A percentile compares a stretch with the other conserved stretches of the same genome.
Conservation (phyloP, 1,140 invertebrate species). For the Drosophila jambulina region DNA sequence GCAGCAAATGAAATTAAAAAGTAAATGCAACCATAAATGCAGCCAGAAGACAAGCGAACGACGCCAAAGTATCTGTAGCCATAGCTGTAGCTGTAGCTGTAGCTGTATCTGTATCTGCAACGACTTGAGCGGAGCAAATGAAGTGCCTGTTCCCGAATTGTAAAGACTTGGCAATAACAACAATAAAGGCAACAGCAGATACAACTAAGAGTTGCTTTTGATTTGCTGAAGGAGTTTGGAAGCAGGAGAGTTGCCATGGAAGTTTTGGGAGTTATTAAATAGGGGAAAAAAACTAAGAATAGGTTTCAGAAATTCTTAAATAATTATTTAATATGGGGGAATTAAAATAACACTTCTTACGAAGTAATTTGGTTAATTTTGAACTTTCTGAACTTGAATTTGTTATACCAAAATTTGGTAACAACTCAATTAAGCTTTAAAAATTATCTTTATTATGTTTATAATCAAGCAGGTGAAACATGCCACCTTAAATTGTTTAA, state of each 20-base stretch:
- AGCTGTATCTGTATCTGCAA: slow-evolving; percentile 34
- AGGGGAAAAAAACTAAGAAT: neutral
- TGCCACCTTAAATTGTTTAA: neutral
- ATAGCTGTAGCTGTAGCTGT: too few relatives aligned
- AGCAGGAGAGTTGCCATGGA: slow-evolving; percentile 13
- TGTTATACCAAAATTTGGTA: neutral
- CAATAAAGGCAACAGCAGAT: slow-evolving; percentile 22
- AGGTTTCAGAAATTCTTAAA: neutral
- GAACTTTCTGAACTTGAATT: neutral
- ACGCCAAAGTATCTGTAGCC: slow-evolving; percentile 38
- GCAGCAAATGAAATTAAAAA: slow-evolving; percentile 79
- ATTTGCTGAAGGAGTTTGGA: slow-evolving; percentile 37
- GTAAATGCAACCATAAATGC: slow-evolving; percentile 81
- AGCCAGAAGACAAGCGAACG: slow-evolving; percentile 46
- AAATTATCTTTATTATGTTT: slow-evolving; percentile 1
- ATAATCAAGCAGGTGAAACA: slow-evolving; percentile 13
- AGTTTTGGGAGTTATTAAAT: slow-evolving; percentile 5
- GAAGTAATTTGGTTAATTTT: neutral
- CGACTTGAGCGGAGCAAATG: slow-evolving; percentile 50
- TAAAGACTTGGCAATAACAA: slow-evolving; percentile 45
- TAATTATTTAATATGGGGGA: neutral
- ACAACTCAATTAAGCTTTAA: neutral
- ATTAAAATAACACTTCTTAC: neutral
- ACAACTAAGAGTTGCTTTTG: slow-evolving; percentile 47
- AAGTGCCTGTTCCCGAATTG: slow-evolving; percentile 58